phyloP scores from a whole-genome alignment of 2,797 vertebrate genomes.

The Halcyon smyrnensis region DNA sequence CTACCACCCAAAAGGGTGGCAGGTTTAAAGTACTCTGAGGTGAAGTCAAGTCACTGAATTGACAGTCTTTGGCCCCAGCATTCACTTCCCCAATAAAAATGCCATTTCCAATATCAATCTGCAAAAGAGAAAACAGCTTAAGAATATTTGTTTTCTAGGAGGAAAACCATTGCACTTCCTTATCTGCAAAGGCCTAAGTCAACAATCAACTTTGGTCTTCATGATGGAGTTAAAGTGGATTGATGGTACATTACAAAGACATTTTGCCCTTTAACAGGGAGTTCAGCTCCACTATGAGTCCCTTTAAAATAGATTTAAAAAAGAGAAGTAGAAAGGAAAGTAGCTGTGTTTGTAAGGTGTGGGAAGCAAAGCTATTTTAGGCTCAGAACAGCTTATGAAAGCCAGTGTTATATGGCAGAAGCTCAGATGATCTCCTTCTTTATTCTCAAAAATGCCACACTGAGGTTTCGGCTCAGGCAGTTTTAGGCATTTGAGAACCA shows the following conservation, averaged over 20 bases:
- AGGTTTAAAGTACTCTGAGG: constrained; percentile 11
- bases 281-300: constrained; percentile 5
- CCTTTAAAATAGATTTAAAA: neutral
- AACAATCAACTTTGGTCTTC: neutral
- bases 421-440: constrained; percentile 30
- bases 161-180: neutral
- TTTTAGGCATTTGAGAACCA: neutral
- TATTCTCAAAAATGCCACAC: constrained; percentile 6
- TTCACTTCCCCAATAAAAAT: constrained; percentile 30
- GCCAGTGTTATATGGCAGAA: constrained; percentile 26
- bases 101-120: neutral
- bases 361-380: constrained; percentile 60
- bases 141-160: neutral
- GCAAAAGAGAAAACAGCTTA: neutral
- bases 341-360: constrained; percentile 31
- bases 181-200: neutral
- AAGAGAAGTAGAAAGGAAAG: neutral
- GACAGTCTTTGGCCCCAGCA: neutral
- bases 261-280: neutral
- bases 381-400: constrained; percentile 47
- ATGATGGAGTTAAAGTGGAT: neutral
- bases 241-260: neutral
- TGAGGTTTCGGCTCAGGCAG: constrained; percentile 24
- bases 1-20: neutral
- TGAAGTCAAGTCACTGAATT: constrained; percentile 3